Percentiles rank a stretch among this genome's conserved stretches.
These are phyloP conservation scores for Centropus bengalensis DNA, from an alignment of 2,113 vertebrate species.

Conservation along the genomic window DNA sequence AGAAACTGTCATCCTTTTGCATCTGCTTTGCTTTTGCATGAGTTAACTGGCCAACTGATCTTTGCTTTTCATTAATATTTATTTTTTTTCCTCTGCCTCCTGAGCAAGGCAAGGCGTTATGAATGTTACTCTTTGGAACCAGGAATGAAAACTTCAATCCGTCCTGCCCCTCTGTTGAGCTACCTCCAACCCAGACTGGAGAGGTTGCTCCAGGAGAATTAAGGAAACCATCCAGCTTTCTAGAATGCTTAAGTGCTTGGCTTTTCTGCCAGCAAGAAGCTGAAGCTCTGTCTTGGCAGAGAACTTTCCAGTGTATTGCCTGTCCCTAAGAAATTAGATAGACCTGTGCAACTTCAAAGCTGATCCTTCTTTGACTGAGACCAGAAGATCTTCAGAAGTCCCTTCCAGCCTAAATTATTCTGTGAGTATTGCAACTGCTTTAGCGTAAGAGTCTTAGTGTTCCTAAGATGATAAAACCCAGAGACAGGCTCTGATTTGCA, in stretches of 20 bases:
- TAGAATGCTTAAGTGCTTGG: neutral
- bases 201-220: neutral
- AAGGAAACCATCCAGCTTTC: neutral
- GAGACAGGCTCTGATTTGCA: neutral
- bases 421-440: neutral
- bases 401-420: neutral
- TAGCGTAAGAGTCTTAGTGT: neutral
- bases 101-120: neutral
- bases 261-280: neutral
- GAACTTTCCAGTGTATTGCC: neutral
- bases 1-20: neutral
- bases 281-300: neutral
- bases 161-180: neutral
- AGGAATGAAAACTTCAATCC: neutral
- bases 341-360: neutral
- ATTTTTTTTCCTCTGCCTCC: neutral
- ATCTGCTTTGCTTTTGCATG: constrained; percentile 26
- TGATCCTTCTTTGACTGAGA: neutral
- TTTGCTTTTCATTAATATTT: constrained; percentile 16
- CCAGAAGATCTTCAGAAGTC: neutral
- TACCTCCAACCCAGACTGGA: neutral
- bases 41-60: neutral
- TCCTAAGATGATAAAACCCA: neutral
- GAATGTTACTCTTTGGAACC: neutral
- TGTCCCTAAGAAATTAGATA: neutral